These are phyloP conservation scores for Tolmerus cingulatus DNA, from an alignment of 2,888 invertebrate species.

Conservation along the genomic window DNA sequence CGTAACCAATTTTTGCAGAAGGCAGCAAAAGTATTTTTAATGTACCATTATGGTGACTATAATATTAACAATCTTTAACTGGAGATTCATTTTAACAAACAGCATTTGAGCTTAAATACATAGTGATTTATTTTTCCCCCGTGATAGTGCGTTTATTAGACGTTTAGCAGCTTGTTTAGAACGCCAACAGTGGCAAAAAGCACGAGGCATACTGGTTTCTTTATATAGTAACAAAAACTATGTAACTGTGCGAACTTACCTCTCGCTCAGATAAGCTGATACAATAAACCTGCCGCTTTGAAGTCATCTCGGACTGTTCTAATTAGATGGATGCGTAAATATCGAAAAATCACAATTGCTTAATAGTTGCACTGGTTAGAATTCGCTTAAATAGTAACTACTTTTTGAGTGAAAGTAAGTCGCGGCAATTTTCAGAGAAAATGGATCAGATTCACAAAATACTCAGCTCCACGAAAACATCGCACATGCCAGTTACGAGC, in stretches of 20 bases:
- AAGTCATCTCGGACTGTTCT: not conserved
- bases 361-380: not conserved
- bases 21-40: not conserved
- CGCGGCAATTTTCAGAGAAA: not conserved
- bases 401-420: not conserved
- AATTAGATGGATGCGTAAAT: not conserved
- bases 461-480: not conserved
- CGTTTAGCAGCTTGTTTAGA: not conserved
- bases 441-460: not conserved
- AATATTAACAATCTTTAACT: not conserved
- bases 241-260: constrained; percentile 3
- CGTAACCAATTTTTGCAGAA: not conserved
- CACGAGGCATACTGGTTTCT: not conserved
- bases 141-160: not conserved
- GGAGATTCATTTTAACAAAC: not conserved
- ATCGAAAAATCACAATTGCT: not conserved
- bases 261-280: constrained; percentile 16
- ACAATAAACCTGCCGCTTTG: constrained; percentile 9
- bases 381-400: not conserved
- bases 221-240: not conserved
- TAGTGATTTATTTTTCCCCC: not conserved
- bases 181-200: not conserved
- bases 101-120: not conserved
- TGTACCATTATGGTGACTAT: not conserved
- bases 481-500: not conserved